These are phyloP conservation scores for Lasiurus borealis DNA, from an alignment of 2,113 vertebrate genomes.

Conservation along the genomic window DNA sequence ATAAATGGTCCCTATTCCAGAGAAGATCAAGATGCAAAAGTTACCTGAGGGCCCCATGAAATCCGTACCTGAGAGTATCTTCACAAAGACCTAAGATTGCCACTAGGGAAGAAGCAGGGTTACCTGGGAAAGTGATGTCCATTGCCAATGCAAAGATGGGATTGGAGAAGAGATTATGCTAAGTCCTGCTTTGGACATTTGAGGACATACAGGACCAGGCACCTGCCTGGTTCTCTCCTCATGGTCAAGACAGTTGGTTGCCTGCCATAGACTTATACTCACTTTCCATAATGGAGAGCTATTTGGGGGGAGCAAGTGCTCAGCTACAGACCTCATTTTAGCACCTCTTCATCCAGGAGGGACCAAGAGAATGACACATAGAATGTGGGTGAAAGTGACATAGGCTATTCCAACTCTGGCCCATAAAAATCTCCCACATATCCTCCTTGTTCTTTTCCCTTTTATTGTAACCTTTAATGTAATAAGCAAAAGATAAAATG, in stretches of 20 bases:
- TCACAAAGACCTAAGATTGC: neutral
- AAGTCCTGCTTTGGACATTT: neutral
- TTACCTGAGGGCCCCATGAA: neutral
- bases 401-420: neutral
- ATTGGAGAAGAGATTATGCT: neutral
- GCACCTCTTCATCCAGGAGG: neutral
- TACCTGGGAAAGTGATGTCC: neutral
- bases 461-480: neutral
- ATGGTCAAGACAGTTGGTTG: neutral
- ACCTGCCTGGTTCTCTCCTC: neutral
- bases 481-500: neutral
- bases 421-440: neutral
- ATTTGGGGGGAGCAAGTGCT: neutral
- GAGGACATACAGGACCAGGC: neutral
- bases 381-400: neutral
- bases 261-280: neutral
- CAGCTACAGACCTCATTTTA: neutral
- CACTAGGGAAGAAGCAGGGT: neutral
- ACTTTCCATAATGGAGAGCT: neutral
- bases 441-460: neutral
- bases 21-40: neutral
- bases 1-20: neutral
- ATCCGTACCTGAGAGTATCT: neutral
- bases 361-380: neutral
- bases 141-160: neutral